Percentiles rank a stretch among this genome's conserved stretches.
Evolutionary conservation across 2,113 vertebrate species (phyloP).

Genomic region (Passerina amoena): DNA sequence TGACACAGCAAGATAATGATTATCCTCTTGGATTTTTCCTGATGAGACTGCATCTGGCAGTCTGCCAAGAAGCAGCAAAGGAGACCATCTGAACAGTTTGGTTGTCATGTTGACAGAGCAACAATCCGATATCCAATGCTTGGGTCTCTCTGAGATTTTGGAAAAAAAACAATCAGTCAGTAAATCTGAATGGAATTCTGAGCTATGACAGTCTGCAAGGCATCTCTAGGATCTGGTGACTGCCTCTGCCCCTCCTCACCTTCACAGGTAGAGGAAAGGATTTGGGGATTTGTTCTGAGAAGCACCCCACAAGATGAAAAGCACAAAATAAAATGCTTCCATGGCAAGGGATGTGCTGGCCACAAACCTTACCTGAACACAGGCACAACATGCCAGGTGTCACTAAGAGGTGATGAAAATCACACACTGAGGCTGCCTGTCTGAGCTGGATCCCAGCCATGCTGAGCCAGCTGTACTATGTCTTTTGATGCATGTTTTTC

Average conservation of each 20-base stretch:
- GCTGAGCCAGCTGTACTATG: not conserved
- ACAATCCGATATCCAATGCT: accelerated
- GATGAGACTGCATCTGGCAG: slow-evolving; percentile 25
- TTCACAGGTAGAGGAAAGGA: not conserved
- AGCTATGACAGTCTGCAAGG: not conserved
- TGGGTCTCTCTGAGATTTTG: not conserved
- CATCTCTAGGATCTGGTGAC: not conserved
- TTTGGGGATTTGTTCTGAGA: not conserved
- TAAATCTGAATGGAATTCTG: not conserved
- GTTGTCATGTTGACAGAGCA: not conserved
- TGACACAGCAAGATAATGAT: slow-evolving; percentile 56
- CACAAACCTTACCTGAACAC: not conserved
- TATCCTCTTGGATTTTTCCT: slow-evolving; percentile 37
- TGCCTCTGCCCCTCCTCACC: not conserved
- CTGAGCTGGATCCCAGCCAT: not conserved
- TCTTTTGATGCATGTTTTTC: not conserved
- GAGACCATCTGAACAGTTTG: not conserved
- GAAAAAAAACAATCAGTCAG: not conserved
- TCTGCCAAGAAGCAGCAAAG: slow-evolving; percentile 6
- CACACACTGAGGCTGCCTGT: not conserved
- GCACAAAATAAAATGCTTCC: not conserved
- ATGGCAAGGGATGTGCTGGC: not conserved
- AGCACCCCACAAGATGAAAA: not conserved
- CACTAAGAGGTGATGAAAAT: not conserved
- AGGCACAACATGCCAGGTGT: not conserved